phyloP scores from a whole-genome alignment of 1,140 invertebrate genomes.

The Metaphire vulgaris region DNA sequence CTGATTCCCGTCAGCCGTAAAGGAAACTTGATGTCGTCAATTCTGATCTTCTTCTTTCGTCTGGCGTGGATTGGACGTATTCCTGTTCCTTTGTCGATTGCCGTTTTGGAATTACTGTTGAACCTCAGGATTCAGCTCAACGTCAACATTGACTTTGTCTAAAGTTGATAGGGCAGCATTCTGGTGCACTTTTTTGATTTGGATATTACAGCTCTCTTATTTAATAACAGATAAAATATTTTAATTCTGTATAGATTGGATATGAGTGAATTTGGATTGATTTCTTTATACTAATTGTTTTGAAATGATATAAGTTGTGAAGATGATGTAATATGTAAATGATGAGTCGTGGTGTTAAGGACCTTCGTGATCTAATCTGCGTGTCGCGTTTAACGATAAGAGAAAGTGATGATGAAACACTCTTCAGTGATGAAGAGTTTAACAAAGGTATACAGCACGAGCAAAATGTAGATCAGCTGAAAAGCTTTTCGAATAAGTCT shows the following conservation, averaged over 20 bases:
- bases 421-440: constrained; percentile 37
- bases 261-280: background rate
- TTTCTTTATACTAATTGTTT: background rate
- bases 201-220: too few relatives aligned
- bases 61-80: constrained; percentile 59
- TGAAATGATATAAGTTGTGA: too few relatives aligned
- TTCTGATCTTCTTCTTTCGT: constrained; percentile 56
- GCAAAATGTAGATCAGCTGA: constrained; percentile 28
- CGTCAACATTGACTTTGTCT: background rate
- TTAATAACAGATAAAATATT: too few relatives aligned
- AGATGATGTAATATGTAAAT: constrained; percentile 25
- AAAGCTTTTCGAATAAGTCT: background rate
- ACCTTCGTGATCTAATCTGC: constrained; percentile 47
- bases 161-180: constrained; percentile 18
- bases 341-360: constrained; percentile 48
- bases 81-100: constrained; percentile 56
- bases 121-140: constrained; percentile 3
- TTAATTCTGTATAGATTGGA: constrained; percentile 13
- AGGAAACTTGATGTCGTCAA: constrained; percentile 30
- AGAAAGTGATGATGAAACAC: constrained; percentile 41
- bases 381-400: constrained; percentile 45
- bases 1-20: constrained; percentile 9
- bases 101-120: constrained; percentile 33
- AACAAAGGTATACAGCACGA: too few relatives aligned
- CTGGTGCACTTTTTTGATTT: constrained; percentile 1